These are phyloP conservation scores for Aegithalos caudatus DNA, from an alignment of 2,113 vertebrate species.

Conservation along the genomic window DNA sequence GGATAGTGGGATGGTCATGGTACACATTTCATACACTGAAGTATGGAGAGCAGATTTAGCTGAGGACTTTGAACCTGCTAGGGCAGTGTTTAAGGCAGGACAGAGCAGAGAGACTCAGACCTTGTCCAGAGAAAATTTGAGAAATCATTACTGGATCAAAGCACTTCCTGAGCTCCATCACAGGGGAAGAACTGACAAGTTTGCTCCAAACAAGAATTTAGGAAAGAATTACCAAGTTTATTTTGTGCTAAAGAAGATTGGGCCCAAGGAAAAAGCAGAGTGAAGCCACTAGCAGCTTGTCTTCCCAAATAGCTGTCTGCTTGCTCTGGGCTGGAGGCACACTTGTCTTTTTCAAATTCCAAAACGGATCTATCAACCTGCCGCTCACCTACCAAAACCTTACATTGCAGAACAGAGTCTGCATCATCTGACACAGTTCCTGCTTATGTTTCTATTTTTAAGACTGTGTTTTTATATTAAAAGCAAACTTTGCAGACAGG, in stretches of 20 bases:
- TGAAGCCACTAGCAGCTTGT: neutral
- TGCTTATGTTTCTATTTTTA: neutral
- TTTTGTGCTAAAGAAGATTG: neutral
- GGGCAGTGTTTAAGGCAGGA: neutral
- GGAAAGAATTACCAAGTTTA: neutral
- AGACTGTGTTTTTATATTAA: neutral
- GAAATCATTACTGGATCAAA: neutral
- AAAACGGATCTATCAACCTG: neutral
- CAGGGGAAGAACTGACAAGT: neutral
- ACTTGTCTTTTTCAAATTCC: neutral
- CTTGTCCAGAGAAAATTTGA: neutral
- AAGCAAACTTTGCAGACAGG: neutral
- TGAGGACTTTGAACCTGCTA: neutral
- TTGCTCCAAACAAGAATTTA: neutral
- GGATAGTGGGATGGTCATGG: neutral
- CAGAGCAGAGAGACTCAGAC: neutral
- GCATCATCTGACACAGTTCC: neutral
- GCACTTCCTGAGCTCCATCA: neutral
- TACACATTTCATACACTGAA: fast-evolving
- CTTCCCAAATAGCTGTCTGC: neutral
- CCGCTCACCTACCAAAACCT: neutral
- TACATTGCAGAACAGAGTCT: neutral
- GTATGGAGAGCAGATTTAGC: neutral
- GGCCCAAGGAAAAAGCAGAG: neutral
- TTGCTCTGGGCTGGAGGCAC: neutral